Evolutionary conservation across 2,797 vertebrate species (phyloP).

Genomic region (Paramormyrops hopkinsi): DNA sequence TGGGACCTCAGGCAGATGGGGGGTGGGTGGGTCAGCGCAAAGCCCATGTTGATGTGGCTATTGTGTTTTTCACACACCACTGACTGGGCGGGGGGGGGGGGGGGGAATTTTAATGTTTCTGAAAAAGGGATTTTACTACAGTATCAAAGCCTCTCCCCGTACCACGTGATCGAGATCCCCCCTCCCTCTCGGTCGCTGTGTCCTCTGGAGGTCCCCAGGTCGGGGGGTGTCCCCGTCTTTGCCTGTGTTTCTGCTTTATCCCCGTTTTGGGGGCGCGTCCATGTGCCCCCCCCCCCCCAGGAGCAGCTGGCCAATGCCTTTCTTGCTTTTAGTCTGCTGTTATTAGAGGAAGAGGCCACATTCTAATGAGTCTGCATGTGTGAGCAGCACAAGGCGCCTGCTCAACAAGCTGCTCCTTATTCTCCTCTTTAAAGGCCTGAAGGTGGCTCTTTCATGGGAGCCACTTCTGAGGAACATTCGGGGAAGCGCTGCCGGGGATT

Average conservation of each 20-base stretch:
- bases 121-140: constrained; percentile 2
- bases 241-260: background rate
- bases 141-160: background rate
- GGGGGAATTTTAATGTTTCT: background rate
- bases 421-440: background rate
- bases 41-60: background rate
- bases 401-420: background rate
- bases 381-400: background rate
- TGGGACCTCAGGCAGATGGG: background rate
- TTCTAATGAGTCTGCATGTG: background rate
- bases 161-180: background rate
- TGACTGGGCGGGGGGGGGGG: background rate
- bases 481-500: background rate
- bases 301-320: background rate
- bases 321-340: background rate
- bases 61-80: constrained; percentile 6
- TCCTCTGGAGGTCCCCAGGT: background rate
- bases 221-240: background rate
- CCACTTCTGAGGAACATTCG: background rate
- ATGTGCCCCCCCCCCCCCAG: background rate
- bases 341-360: background rate
- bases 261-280: background rate
- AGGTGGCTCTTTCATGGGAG: constrained; percentile 9
- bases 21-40: background rate
- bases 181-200: background rate